Evolutionary conservation across 2,113 vertebrate genomes (phyloP).

Genomic region (Cyprinus carpio): DNA sequence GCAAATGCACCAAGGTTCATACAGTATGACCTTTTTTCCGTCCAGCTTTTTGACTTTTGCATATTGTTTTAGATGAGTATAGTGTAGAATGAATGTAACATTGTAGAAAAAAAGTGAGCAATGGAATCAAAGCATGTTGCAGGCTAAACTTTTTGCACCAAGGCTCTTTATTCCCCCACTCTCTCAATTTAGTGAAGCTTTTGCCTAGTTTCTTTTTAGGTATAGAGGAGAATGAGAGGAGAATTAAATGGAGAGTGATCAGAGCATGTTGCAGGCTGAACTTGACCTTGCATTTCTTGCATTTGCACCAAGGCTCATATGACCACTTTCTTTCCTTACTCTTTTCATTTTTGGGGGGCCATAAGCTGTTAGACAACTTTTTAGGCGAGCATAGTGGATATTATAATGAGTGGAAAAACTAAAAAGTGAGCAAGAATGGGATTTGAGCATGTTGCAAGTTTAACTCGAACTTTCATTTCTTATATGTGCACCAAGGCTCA

Average conservation of each 20-base stretch:
- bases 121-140: background rate
- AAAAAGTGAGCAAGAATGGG: background rate
- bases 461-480: background rate
- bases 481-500: background rate
- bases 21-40: too few relatives aligned
- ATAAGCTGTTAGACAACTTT: background rate
- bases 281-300: background rate
- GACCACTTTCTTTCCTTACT: background rate
- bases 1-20: background rate
- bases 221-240: background rate
- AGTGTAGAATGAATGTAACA: too few relatives aligned
- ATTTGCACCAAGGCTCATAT: background rate
- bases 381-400: background rate
- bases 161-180: background rate
- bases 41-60: too few relatives aligned
- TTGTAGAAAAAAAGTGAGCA: too few relatives aligned
- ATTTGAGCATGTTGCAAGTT: background rate
- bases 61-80: too few relatives aligned
- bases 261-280: background rate
- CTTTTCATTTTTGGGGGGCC: background rate
- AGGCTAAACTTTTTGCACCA: background rate
- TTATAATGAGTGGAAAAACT: background rate
- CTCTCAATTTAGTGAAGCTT: background rate
- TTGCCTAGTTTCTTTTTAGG: background rate
- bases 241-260: background rate